These are phyloP conservation scores for Diogma glabrata DNA, from an alignment of 2,888 invertebrate species.

Conservation along the genomic window DNA sequence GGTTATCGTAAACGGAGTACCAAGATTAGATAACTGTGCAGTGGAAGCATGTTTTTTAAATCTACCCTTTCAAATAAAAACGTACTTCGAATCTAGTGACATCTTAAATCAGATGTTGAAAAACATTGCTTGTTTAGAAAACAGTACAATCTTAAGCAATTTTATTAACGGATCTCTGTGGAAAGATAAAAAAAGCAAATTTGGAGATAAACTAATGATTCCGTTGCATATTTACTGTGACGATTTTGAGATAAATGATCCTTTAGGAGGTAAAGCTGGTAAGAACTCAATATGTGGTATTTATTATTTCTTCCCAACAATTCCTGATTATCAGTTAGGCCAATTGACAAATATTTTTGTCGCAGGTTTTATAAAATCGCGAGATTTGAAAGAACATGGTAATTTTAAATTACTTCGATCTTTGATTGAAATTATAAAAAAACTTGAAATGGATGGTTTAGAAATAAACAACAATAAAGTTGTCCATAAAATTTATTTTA, in stretches of 20 bases:
- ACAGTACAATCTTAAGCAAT: neutral
- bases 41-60: neutral
- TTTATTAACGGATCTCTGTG: neutral
- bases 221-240: neutral
- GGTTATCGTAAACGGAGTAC: neutral
- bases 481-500: slow-evolving; percentile 13
- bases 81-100: neutral
- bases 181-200: neutral
- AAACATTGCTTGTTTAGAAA: neutral
- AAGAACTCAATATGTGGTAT: neutral
- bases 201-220: neutral
- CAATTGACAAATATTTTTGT: neutral
- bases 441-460: neutral
- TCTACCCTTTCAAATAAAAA: neutral
- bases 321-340: neutral
- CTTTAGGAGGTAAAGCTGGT: neutral
- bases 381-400: neutral
- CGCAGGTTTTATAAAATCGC: neutral
- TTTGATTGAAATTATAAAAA: neutral
- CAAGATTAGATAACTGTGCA: neutral
- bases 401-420: neutral
- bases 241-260: neutral
- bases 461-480: neutral
- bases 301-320: neutral
- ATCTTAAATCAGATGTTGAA: neutral